phyloP scores from a whole-genome alignment of 2,113 vertebrate species.

The Plestiodon gilberti region DNA sequence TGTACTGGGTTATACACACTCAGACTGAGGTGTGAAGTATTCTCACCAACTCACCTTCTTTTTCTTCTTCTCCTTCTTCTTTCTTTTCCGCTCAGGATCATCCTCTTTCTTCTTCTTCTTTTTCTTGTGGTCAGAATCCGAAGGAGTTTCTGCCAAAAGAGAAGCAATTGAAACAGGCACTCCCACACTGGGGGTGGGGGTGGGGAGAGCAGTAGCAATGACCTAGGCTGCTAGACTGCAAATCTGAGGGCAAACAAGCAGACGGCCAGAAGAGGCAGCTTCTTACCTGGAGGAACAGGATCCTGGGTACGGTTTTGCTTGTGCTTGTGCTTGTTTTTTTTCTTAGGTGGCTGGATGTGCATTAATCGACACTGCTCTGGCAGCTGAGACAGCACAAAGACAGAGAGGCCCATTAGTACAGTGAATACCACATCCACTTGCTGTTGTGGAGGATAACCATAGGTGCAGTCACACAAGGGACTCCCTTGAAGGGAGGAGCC shows the following conservation, averaged over 20 bases:
- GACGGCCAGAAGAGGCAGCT: fast-evolving
- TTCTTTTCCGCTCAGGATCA: slow-evolving; percentile 94
- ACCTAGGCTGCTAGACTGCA: neutral
- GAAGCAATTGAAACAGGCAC: neutral
- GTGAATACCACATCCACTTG: neutral
- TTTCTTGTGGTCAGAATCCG: slow-evolving; percentile 97
- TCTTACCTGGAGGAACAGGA: slow-evolving; percentile 90
- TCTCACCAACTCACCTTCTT: slow-evolving; percentile 84
- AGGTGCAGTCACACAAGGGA: neutral
- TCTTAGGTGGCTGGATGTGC: slow-evolving; percentile 98
- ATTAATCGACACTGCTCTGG: slow-evolving; percentile 96
- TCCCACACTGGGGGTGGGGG: no score
- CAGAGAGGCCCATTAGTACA: fast-evolving
- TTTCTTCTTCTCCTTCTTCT: slow-evolving; percentile 99
- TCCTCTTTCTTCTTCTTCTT: slow-evolving; percentile 99
- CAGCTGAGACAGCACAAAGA: slow-evolving; percentile 73
- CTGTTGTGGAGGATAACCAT: neutral
- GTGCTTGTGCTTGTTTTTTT: slow-evolving; percentile 97
- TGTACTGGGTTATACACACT: neutral
- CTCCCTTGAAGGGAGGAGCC: neutral
- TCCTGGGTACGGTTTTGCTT: slow-evolving; percentile 94
- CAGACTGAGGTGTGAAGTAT: fast-evolving
- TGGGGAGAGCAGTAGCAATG: neutral
- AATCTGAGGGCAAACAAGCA: neutral
- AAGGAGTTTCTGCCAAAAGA: slow-evolving; percentile 86